A percentile compares a stretch with the other conserved stretches of the same genome.
These are phyloP conservation scores for Syndactyla subalaris DNA, from an alignment of 2,797 vertebrate genomes.

Conservation along the genomic window DNA sequence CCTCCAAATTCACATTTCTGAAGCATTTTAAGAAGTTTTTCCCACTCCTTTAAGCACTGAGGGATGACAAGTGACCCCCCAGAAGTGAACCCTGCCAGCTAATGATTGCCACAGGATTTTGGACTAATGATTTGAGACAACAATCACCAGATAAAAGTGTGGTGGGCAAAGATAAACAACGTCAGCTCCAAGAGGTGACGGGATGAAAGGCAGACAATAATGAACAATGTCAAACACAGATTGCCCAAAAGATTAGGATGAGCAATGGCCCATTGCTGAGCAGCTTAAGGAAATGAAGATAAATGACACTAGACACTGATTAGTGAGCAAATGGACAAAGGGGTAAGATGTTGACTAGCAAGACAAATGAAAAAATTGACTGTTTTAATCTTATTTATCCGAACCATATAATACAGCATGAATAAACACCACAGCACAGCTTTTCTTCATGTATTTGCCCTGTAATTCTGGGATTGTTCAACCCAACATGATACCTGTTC, in stretches of 20 bases:
- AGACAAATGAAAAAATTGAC: not conserved
- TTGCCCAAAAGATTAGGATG: not conserved
- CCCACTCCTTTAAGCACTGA: not conserved
- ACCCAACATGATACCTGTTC: not conserved
- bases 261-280: not conserved
- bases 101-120: not conserved
- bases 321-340: not conserved
- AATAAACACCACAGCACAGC: not conserved
- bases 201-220: not conserved
- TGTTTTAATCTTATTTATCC: not conserved
- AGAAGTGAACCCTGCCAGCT: not conserved
- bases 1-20: not conserved
- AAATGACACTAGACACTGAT: not conserved
- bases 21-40: not conserved
- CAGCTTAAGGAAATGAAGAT: constrained; percentile 6
- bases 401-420: not conserved
- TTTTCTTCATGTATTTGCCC: not conserved
- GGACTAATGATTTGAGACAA: not conserved
- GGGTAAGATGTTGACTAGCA: not conserved
- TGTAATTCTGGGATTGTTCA: not conserved
- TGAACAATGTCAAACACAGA: not conserved
- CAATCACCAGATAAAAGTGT: not conserved
- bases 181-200: not conserved
- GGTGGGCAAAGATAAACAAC: not conserved
- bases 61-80: not conserved